Conservation (phyloP, 1,140 invertebrate genomes). For the Nylanderia fulva region DNA sequence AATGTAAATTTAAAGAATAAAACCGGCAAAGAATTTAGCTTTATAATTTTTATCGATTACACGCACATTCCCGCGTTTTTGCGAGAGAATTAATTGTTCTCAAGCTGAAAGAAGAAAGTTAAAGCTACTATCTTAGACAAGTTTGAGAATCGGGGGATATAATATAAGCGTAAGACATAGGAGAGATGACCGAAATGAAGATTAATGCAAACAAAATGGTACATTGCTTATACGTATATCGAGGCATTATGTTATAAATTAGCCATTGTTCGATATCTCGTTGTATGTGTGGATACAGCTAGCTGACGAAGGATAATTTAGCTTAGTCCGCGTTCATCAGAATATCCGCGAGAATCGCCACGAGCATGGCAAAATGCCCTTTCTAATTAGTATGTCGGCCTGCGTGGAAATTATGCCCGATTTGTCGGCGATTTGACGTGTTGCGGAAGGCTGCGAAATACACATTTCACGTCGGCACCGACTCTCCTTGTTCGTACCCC, state of each 20-base stretch:
- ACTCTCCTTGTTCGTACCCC: slow-evolving; percentile 26
- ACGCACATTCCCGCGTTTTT: neutral
- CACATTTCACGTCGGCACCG: slow-evolving; percentile 39
- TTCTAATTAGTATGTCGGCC: slow-evolving; percentile 71
- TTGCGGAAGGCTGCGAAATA: slow-evolving; percentile 37
- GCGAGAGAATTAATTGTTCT: slow-evolving; percentile 7
- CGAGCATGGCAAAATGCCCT: slow-evolving; percentile 63
- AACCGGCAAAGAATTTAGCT: neutral
- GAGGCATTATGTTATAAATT: slow-evolving; percentile 79
- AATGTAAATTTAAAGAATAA: neutral
- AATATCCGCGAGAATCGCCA: slow-evolving; percentile 63
- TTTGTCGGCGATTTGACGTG: slow-evolving; percentile 68
- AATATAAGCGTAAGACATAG: slow-evolving; percentile 64
- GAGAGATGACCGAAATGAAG: slow-evolving; percentile 65
- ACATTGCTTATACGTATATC: slow-evolving; percentile 66
- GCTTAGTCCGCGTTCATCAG: slow-evolving; percentile 67
- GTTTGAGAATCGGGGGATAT: slow-evolving; percentile 37
- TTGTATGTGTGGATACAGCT: slow-evolving; percentile 73
- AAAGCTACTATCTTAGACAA: neutral
- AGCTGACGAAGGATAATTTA: slow-evolving; percentile 80
- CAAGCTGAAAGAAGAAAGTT: neutral
- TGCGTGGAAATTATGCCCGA: slow-evolving; percentile 67
- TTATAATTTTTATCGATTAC: too few relatives aligned
- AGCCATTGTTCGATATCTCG: slow-evolving; percentile 76
- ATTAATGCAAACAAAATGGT: slow-evolving; percentile 79